Evolutionary conservation across 2,113 vertebrate species (phyloP).

Genomic region (Eublepharis macularius): DNA sequence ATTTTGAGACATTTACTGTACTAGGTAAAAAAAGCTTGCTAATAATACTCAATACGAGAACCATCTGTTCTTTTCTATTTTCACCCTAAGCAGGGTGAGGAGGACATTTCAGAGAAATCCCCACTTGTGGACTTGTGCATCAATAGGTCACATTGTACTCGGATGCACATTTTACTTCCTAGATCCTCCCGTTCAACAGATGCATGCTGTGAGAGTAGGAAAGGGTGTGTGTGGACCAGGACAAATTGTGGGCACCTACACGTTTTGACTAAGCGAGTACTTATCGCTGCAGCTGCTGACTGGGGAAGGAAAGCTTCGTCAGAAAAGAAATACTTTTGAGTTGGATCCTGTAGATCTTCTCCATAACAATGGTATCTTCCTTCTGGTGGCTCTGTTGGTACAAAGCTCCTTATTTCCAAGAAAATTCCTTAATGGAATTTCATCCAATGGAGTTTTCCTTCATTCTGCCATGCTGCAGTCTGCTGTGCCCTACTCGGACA

Average conservation of each 20-base stretch:
- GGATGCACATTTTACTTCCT: background rate
- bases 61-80: background rate
- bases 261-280: background rate
- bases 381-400: no score
- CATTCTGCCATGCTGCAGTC: no score
- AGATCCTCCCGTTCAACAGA: background rate
- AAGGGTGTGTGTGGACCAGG: background rate
- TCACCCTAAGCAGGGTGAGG: background rate
- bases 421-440: no score
- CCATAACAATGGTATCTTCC: no score
- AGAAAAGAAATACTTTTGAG: background rate
- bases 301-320: background rate
- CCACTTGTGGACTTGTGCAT: background rate
- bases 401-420: no score
- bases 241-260: background rate
- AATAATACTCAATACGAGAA: slow-evolving; percentile 4
- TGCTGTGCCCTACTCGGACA: no score
- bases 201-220: background rate
- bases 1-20: slow-evolving; percentile 38
- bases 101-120: background rate
- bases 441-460: no score
- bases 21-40: slow-evolving; percentile 43
- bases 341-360: no score
- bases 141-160: background rate
- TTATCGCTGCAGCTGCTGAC: no score